Evolutionary conservation across 1,140 invertebrate genomes (phyloP), one percentile per base, ranked within the genome.

Genomic region (Camponotus pennsylvanicus): DNA sequence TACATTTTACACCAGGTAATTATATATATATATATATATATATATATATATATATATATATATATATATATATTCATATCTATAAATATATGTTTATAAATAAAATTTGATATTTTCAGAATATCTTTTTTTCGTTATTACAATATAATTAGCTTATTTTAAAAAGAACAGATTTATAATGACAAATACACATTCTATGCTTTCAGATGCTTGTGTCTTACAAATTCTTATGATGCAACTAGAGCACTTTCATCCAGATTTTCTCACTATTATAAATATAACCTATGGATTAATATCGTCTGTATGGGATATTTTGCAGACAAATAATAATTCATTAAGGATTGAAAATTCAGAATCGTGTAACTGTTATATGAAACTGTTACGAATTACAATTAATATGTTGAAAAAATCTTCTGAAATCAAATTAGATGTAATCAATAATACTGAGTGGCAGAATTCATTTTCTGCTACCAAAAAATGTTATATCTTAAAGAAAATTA

Each of bases 121-220:
- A 9, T 45, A 8, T 18, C 5, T 52, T 15, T 52, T 49, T 45
- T 27, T 27, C 27, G 27, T 27, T 49, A 49, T 49, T 27, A 59
- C 9, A 1, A 66, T 55, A 9, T 55, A 37, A 7, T 69, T 70
- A 40, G n/a, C 32, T 18, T 45, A 52, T 18, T 73, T 73, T 37
- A 55, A 83, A 82, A 15, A 2, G 0, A 3, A 18, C 15, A 57
- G 0, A 45, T 21, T 61, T 69, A 21, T 77, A 61, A 78, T 9
- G 0, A 34, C 69, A 85, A 52, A 3, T 52, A 52, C 5, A 52
- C 49, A 18, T 52, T 83, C 9, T 18, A n/a, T 73, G 8, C 6
- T 92, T 93, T 77, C 59, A 94, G 93, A 95, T 86, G 91, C 93
- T 52, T 95, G 95, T 49, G 49, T 92, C 1, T 71, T 95, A 63